Evolutionary conservation across 2,888 invertebrate genomes (phyloP).

Genomic region (Pseudococcus longispinus): DNA sequence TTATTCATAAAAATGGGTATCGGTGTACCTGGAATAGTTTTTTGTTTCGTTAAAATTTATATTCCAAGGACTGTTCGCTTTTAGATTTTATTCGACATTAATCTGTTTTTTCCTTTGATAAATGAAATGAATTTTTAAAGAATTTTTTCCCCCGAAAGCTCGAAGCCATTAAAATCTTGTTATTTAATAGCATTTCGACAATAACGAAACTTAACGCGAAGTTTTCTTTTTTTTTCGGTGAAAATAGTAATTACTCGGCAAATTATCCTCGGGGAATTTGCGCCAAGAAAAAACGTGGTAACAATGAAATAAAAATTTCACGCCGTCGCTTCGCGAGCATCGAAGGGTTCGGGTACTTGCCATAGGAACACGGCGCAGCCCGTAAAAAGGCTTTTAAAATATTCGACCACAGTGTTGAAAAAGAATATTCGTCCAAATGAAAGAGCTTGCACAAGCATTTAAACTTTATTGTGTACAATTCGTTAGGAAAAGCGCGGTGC

Average conservation of each 20-base stretch:
- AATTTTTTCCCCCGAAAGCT: not conserved
- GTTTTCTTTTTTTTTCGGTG: not conserved
- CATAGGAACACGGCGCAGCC: not conserved
- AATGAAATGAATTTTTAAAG: slow-evolving; percentile 14
- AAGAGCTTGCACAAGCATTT: slow-evolving; percentile 37
- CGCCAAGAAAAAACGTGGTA: not conserved
- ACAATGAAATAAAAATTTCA: slow-evolving; percentile 32
- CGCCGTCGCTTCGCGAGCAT: too few relatives aligned
- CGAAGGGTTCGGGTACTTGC: not conserved
- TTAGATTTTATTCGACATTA: not conserved
- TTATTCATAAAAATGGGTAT: not conserved
- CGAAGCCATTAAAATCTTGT: slow-evolving; percentile 9
- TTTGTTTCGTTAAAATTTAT: not conserved
- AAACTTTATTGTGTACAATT: slow-evolving; percentile 43
- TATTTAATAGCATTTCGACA: slow-evolving; percentile 24
- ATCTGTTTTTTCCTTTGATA: not conserved
- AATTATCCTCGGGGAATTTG: slow-evolving; percentile 16
- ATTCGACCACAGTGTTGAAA: slow-evolving; percentile 41
- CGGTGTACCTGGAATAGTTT: not conserved
- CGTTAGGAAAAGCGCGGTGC: slow-evolving; percentile 17
- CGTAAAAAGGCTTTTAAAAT: slow-evolving; percentile 33
- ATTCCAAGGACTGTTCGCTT: not conserved
- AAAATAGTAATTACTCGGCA: slow-evolving; percentile 37
- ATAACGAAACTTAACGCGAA: not conserved
- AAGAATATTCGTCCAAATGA: slow-evolving; percentile 39